Percentiles rank a stretch among this genome's conserved stretches.
These are phyloP conservation scores for Cuniculus paca DNA, from an alignment of 2,797 vertebrate genomes.

Conservation along the genomic window DNA sequence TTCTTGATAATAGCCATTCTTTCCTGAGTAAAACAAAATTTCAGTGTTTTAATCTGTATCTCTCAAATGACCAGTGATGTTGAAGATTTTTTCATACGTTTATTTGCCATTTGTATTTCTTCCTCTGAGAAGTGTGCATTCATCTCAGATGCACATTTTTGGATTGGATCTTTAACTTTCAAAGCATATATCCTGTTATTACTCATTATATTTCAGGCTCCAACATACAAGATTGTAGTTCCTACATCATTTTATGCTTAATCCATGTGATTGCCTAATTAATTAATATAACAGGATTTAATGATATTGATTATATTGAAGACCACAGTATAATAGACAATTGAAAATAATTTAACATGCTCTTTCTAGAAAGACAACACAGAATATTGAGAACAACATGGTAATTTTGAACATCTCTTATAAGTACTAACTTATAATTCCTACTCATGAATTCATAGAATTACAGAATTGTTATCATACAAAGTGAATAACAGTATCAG, in stretches of 20 bases:
- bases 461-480: neutral
- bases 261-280: constrained; percentile 28
- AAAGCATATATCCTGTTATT: neutral
- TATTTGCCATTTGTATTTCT: no score
- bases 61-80: no score
- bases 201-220: neutral
- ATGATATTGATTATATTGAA: neutral
- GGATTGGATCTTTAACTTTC: neutral
- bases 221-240: neutral
- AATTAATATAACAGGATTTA: neutral
- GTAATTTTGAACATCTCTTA: neutral
- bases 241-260: neutral
- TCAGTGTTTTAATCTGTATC: no score
- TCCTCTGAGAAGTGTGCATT: no score
- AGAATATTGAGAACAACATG: neutral
- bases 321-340: neutral
- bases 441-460: neutral
- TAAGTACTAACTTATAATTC: neutral
- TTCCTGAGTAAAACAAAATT: no score
- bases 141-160: no score
- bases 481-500: neutral
- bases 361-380: constrained; percentile 28
- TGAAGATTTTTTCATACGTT: no score
- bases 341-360: neutral
- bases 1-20: no score